Conservation (phyloP, 1,140 invertebrate species). For the Dreissena rostriformis region DNA sequence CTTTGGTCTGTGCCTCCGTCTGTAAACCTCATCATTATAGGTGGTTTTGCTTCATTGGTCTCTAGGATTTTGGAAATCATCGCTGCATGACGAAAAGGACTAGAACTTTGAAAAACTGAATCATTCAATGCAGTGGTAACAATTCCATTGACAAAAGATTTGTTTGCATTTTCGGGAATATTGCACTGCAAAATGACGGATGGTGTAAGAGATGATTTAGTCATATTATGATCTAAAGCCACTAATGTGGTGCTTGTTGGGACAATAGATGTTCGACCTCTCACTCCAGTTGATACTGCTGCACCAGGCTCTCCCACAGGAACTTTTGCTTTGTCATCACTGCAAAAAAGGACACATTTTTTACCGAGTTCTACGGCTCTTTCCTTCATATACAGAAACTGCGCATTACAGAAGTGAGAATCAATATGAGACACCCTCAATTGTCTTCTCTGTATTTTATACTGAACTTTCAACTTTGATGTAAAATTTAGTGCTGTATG, state of each 20-base stretch:
- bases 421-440: slow-evolving; percentile 49
- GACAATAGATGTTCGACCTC: slow-evolving; percentile 27
- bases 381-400: slow-evolving; percentile 52
- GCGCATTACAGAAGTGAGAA: slow-evolving; percentile 59
- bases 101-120: slow-evolving; percentile 37
- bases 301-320: slow-evolving; percentile 53
- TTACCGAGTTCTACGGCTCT: slow-evolving; percentile 45
- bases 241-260: slow-evolving; percentile 12
- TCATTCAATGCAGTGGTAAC: slow-evolving; percentile 35
- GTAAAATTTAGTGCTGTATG: slow-evolving; percentile 56
- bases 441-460: slow-evolving; percentile 62
- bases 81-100: slow-evolving; percentile 40
- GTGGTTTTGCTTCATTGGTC: neutral
- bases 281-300: slow-evolving; percentile 49
- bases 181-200: slow-evolving; percentile 21
- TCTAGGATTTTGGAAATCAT: slow-evolving; percentile 1
- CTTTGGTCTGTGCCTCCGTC: slow-evolving; percentile 62
- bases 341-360: slow-evolving; percentile 21
- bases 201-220: slow-evolving; percentile 14
- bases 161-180: slow-evolving; percentile 27
- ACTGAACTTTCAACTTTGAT: slow-evolving; percentile 45
- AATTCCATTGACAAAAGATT: slow-evolving; percentile 36
- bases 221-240: slow-evolving; percentile 43
- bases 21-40: slow-evolving; percentile 26
- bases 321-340: slow-evolving; percentile 63